Evolutionary conservation across 2,888 invertebrate species (phyloP).

Genomic region (Dendrolimus pini): DNA sequence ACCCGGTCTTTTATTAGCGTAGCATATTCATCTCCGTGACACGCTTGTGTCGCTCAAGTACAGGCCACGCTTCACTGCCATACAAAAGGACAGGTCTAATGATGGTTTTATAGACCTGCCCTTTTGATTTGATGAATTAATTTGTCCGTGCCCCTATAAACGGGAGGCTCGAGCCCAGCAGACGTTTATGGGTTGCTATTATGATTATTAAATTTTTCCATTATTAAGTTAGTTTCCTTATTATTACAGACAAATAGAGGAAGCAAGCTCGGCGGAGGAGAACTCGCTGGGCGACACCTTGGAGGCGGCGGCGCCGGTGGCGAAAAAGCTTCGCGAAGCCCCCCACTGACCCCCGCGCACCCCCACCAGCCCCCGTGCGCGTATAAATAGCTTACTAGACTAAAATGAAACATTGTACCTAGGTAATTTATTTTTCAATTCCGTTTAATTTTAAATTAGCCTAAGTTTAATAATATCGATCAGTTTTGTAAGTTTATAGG

Average conservation of each 20-base stretch:
- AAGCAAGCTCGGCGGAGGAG: constrained; percentile 73
- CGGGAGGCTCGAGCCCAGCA: too few species aligned
- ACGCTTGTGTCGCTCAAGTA: too few species aligned
- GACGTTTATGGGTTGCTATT: too few species aligned
- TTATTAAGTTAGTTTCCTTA: too few species aligned
- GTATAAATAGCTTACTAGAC: constrained; percentile 66
- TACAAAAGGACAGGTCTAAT: too few species aligned
- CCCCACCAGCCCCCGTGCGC: constrained; percentile 59
- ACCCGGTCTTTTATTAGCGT: too few species aligned
- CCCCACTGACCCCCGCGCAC: constrained; percentile 67
- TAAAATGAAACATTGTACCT: constrained; percentile 75
- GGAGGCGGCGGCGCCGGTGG: constrained; percentile 44
- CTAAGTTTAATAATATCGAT: constrained; percentile 71
- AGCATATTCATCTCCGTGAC: too few species aligned
- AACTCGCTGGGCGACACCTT: constrained; percentile 66
- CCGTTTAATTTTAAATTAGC: constrained; percentile 76
- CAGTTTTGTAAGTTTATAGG: constrained; percentile 78
- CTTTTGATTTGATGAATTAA: too few species aligned
- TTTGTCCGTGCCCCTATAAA: too few species aligned
- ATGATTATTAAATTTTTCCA: too few species aligned
- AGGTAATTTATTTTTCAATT: constrained; percentile 78
- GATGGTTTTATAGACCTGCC: too few species aligned
- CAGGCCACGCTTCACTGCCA: too few species aligned
- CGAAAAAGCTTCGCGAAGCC: constrained; percentile 67
- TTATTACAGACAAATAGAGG: constrained; percentile 59